Percentiles rank a stretch among this genome's conserved stretches.
Conservation (phyloP, 2,113 vertebrate genomes). For the Prunella fulvescens region DNA sequence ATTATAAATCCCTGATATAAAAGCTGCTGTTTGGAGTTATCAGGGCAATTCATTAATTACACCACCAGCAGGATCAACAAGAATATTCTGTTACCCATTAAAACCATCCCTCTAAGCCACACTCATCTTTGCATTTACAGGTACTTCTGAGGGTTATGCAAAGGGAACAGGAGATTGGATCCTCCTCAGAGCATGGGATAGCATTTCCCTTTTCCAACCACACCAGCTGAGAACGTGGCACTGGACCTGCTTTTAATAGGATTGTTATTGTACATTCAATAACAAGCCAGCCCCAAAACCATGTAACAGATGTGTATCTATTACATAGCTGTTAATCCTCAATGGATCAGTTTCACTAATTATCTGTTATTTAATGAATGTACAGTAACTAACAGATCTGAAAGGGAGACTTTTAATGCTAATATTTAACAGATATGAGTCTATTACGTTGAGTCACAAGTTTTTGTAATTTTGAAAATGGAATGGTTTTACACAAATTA, state of each 20-base stretch:
- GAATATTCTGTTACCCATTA: background rate
- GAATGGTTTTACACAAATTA: background rate
- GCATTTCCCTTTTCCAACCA: background rate
- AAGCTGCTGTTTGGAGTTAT: background rate
- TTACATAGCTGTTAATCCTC: slow-evolving; percentile 50
- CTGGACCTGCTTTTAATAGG: background rate
- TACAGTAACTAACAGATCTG: slow-evolving; percentile 49
- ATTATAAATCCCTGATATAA: background rate
- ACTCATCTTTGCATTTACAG: background rate
- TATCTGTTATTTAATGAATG: slow-evolving; percentile 52
- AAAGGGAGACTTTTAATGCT: background rate
- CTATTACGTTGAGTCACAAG: background rate
- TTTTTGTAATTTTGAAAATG: background rate
- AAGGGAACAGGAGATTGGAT: background rate
- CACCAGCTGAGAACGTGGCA: background rate
- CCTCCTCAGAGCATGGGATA: background rate
- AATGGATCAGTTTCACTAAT: slow-evolving; percentile 19
- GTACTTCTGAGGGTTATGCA: background rate
- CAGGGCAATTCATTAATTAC: background rate
- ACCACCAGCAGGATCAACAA: background rate
- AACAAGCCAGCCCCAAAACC: background rate
- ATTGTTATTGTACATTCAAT: slow-evolving; percentile 33
- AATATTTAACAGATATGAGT: background rate
- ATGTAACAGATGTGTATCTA: slow-evolving; percentile 36
- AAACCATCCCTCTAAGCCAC: background rate